Base-by-base conservation (phyloP, 2,797 vertebrate species). In the Gadopsis bispinosus region DNA sequence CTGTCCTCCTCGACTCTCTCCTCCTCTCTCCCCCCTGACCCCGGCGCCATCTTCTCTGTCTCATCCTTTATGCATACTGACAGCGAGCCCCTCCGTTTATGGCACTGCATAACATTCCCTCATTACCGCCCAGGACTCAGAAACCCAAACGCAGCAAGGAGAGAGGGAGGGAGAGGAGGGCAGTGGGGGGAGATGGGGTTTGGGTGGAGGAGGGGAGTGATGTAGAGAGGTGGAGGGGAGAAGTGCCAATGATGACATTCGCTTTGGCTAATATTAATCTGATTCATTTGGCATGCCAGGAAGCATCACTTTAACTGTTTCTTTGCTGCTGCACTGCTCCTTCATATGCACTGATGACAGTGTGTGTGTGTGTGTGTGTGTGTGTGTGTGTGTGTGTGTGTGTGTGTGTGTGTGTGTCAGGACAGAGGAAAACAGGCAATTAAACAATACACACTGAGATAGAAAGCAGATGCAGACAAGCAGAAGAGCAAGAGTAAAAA, bases 61-160 rank as follows among this genome's bases (percentile, higher is more conserved):
- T 97, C 96, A 97, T 97, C 96, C 96, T 95, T 96, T 96, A 98
- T 97, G 96, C 96, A 97, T 95, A 94, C 95, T 97, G 96, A 97
- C 96, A 97, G 96, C 95, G 94, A 95, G 95, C 95, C 95, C 95
- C 95, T 95, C 89, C 78, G 96, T 97, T 95, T 97, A 97, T 97
- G 97, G 96, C 95, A 93, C 96, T 95, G 97, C 96, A 98, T 99
- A 97, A 96, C 95, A 94, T 95, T 94, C 94, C 96, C 97, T 98
- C 96, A 98, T 98, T 98, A 98, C 96, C 95, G 94, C 93, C 94
- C 94, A 88, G 94, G 93, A 95, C 95, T 96, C 90, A 93, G 94
- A 95, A 95, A 95, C 83, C 90, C 80, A 90, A 90, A 90, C 72
- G 77, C 88, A 89, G 91, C 86, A 73, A 77, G 84, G 79, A 81